Evolutionary conservation across 2,797 vertebrate species (phyloP), one percentile per base, ranked within the genome.

Genomic region (Pangasius mekongensis): DNA sequence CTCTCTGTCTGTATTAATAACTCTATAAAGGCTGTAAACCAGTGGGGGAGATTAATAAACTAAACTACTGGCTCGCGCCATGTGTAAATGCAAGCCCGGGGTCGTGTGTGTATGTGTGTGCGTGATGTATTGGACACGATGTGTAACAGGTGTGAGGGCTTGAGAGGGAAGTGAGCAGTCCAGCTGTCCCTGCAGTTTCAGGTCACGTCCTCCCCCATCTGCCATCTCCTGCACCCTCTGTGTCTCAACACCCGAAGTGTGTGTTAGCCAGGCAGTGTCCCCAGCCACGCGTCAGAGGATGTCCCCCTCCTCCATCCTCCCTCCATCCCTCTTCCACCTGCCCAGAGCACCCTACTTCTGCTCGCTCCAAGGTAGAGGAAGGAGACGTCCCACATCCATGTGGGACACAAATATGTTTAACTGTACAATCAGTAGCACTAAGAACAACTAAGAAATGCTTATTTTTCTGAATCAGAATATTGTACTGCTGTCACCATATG

Each of bases 121-220:
- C 94, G 91, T 60, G 52, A 92, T 94, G 91, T 95, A 95, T 95
- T 95, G 95, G 95, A 96, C 95, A 95, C 97, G 95, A 97, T 93
- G 94, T 93, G 92, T 95, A 97, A 97, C 97, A 98, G 97, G 97
- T 98, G 97, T 95, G 92, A 84, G 88, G 93, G 92, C 91, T 93
- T 78, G 94, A 94, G 92, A 86, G 91, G 91, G 92, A 91, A 93
- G 90, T 88, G 87, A 91, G 54, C 84, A 89, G 85, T 49, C 90
- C 97, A 97, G 97, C 96, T 97, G 97, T 96, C 93, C 94, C 94
- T 90, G 91, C 89, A 93, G 94, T 94, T 94, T 89, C 91, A 86
- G 93, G 94, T 94, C 93, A 92, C 85, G 92, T 94, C 95, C 93
- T 92, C 89, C 90, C 91, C 95, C 96, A 97, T 96, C 95, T 95